Percentiles rank a stretch among this genome's conserved stretches.
Evolutionary conservation across 1,140 invertebrate species (phyloP).

Genomic region (Plodia interpunctella): DNA sequence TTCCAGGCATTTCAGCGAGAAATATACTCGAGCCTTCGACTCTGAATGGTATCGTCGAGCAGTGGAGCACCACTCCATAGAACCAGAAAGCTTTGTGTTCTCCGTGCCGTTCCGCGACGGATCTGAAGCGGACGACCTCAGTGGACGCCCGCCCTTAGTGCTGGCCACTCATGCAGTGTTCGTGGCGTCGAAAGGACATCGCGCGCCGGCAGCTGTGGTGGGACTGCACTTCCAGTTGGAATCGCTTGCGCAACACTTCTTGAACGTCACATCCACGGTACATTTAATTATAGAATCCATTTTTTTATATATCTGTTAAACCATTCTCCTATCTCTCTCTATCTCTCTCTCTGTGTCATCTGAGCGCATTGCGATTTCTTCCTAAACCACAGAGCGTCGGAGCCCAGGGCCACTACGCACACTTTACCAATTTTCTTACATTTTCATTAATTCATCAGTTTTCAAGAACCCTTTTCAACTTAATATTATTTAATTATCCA

Average conservation of each 20-base stretch:
- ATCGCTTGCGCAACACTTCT: constrained; percentile 87
- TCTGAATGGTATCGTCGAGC: constrained; percentile 95
- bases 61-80: constrained; percentile 91
- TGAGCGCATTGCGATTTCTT: no score
- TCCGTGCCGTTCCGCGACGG: constrained; percentile 90
- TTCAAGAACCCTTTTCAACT: no score
- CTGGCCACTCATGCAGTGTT: constrained; percentile 95
- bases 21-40: constrained; percentile 89
- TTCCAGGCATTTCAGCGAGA: constrained; percentile 88
- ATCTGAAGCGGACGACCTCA: constrained; percentile 67
- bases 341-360: no score
- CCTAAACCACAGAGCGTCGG: no score
- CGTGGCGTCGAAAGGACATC: constrained; percentile 88
- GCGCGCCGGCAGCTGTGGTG: constrained; percentile 93
- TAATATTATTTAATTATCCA: constrained; percentile 49
- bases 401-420: no score
- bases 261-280: constrained; percentile 91
- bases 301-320: no score
- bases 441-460: no score
- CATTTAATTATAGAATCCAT: constrained; percentile 33
- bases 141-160: constrained; percentile 82
- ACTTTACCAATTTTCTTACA: no score
- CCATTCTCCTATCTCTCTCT: no score
- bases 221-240: constrained; percentile 91
- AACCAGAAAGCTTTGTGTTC: constrained; percentile 93